Percentiles rank a stretch among this genome's conserved stretches.
phyloP scores from a whole-genome alignment of 2,797 vertebrate species.

The Esox lucius region DNA sequence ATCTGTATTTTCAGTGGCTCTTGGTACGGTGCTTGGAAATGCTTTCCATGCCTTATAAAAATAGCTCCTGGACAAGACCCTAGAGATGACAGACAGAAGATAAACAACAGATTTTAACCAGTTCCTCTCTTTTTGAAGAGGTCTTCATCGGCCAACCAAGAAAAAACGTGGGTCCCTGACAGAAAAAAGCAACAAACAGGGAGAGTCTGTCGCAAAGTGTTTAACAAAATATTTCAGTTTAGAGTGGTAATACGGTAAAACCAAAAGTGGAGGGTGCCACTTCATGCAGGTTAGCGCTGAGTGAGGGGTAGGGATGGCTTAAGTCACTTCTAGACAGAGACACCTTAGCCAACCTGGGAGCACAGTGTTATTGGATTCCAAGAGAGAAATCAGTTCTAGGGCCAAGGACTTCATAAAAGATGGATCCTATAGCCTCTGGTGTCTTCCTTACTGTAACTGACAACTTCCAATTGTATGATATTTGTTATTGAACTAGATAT shows the following conservation, averaged over 20 bases:
- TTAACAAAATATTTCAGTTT: not conserved
- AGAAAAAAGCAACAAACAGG: not conserved
- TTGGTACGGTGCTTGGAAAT: constrained; percentile 44
- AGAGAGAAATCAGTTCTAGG: constrained; percentile 49
- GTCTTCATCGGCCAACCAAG: constrained; percentile 14
- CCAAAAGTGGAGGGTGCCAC: not conserved
- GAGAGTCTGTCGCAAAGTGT: not conserved
- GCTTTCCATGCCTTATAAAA: constrained; percentile 48
- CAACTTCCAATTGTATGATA: not conserved
- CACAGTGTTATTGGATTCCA: constrained; percentile 51
- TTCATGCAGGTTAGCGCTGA: constrained; percentile 35
- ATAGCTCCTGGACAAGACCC: constrained; percentile 46
- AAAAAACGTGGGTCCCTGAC: constrained; percentile 14
- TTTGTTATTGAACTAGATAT: not conserved
- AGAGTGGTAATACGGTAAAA: too few species aligned
- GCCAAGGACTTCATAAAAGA: constrained; percentile 21
- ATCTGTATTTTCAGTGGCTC: constrained; percentile 45
- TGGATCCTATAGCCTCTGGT: not conserved
- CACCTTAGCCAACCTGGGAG: constrained; percentile 45
- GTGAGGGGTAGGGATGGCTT: constrained; percentile 51
- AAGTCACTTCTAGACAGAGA: constrained; percentile 38
- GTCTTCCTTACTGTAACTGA: not conserved
- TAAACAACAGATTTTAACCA: constrained; percentile 56
- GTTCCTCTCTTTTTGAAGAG: constrained; percentile 41
- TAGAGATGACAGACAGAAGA: constrained; percentile 21